A percentile compares a stretch with the other conserved stretches of the same genome.
These are phyloP conservation scores for Eristalis pertinax DNA, from an alignment of 2,888 invertebrate genomes.

Conservation along the genomic window DNA sequence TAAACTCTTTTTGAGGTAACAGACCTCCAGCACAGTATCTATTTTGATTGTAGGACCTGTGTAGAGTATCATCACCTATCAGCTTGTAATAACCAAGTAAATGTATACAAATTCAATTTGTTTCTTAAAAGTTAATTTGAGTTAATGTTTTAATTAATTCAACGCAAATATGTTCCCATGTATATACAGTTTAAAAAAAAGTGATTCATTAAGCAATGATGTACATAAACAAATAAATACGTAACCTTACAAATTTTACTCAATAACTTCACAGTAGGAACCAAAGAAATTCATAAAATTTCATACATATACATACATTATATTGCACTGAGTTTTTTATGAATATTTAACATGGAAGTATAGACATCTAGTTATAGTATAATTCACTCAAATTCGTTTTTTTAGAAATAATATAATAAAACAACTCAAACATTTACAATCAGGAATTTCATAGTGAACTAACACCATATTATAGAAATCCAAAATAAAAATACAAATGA, in stretches of 20 bases:
- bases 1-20: no score
- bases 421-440: constrained; percentile 66
- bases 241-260: constrained; percentile 70
- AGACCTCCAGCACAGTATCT: no score
- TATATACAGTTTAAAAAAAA: neutral
- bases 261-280: constrained; percentile 43
- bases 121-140: no score
- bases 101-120: no score
- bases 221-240: constrained; percentile 61
- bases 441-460: constrained; percentile 74
- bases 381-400: constrained; percentile 51
- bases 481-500: constrained; percentile 54
- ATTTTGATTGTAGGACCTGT: no score
- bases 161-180: neutral
- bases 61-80: no score
- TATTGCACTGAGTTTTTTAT: constrained; percentile 71
- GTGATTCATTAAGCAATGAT: constrained; percentile 2
- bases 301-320: constrained; percentile 28
- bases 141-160: neutral
- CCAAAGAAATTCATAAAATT: constrained; percentile 49
- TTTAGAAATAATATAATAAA: constrained; percentile 23
- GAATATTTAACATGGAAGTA: constrained; percentile 64
- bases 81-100: no score
- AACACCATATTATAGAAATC: constrained; percentile 70
- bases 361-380: constrained; percentile 43